phyloP scores from a whole-genome alignment of 2,797 vertebrate species.

The Hydrophis major region DNA sequence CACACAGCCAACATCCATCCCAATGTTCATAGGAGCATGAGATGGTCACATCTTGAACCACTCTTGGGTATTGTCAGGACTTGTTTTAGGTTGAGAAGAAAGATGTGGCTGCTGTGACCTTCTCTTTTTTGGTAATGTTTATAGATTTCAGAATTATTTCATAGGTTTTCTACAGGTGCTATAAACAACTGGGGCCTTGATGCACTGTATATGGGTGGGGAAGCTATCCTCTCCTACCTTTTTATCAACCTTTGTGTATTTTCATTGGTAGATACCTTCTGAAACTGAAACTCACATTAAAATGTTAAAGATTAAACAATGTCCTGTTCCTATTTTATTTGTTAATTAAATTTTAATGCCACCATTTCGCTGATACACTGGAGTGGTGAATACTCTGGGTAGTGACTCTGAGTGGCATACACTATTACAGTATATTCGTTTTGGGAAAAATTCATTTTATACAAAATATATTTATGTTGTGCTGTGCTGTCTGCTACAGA shows the following conservation, averaged over 20 bases:
- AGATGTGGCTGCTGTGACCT: not conserved
- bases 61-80: not conserved
- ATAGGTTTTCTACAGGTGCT: not conserved
- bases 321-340: not conserved
- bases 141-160: not conserved
- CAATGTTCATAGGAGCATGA: not conserved
- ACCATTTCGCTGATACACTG: not conserved
- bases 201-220: not conserved
- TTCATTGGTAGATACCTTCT: not conserved
- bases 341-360: not conserved
- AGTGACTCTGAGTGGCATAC: not conserved
- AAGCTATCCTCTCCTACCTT: not conserved
- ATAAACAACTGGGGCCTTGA: not conserved
- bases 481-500: not conserved
- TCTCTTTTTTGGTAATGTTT: not conserved
- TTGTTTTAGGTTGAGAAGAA: not conserved
- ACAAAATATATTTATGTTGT: not conserved
- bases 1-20: not conserved
- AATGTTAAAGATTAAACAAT: not conserved
- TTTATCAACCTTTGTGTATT: not conserved
- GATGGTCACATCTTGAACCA: not conserved
- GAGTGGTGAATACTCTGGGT: not conserved
- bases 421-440: not conserved
- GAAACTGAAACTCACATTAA: not conserved
- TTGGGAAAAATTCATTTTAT: not conserved